Conservation (phyloP, 30 jellyfish, hydroid and myxozoan species). For the Sanderia malayensis region DNA sequence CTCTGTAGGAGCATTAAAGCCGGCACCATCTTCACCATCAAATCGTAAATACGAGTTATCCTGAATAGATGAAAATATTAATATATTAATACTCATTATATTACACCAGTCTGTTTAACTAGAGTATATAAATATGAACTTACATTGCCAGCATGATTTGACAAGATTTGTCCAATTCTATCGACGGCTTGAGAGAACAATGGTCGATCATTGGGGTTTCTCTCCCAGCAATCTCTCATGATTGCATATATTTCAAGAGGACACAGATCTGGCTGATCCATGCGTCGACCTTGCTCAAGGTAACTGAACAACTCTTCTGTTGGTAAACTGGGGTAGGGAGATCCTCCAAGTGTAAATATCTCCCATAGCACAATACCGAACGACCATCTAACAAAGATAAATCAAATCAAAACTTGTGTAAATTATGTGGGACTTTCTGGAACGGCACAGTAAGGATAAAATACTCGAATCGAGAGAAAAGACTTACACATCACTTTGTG, state of each 20-base stretch:
- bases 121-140: neutral
- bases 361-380: constrained; percentile 97
- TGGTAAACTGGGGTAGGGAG: constrained; percentile 98
- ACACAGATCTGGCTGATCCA: constrained; percentile 93
- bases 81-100: no score
- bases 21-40: constrained; percentile 40
- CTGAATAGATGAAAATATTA: no score
- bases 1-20: neutral
- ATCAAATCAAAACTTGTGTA: no score
- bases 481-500: constrained; percentile 96
- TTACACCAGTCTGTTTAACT: no score
- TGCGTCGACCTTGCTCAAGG: constrained; percentile 89
- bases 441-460: no score
- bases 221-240: constrained; percentile 94
- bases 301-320: constrained; percentile 85
- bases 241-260: constrained; percentile 83
- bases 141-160: constrained; percentile 63
- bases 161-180: constrained; percentile 49
- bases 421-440: no score
- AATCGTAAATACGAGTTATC: constrained; percentile 45
- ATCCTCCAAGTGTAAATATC: constrained; percentile 93
- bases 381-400: constrained; percentile 89
- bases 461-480: neutral
- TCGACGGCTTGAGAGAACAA: constrained; percentile 69
- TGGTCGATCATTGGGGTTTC: constrained; percentile 90